These are phyloP conservation scores for Neodiprion virginianus DNA, from an alignment of 1,140 invertebrate species.

Conservation along the genomic window DNA sequence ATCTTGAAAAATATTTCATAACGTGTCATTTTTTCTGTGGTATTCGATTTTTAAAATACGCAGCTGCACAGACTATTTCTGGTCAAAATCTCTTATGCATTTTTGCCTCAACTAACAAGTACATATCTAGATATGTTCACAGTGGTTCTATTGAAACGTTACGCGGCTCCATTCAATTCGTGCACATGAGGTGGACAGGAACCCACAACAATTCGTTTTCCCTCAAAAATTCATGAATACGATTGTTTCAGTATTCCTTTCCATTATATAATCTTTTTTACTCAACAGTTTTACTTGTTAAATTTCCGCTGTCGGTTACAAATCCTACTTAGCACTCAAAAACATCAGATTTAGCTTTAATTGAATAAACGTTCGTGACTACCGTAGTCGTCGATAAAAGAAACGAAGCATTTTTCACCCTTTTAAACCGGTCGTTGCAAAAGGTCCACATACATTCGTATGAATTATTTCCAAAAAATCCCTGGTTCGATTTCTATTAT, in stretches of 20 bases:
- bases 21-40: conserved; percentile 34
- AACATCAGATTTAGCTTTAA: conserved; percentile 21
- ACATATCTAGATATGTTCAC: conserved; percentile 35
- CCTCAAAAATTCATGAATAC: conserved; percentile 30
- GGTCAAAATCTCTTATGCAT: conserved; percentile 32
- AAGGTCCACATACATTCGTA: conserved; percentile 45
- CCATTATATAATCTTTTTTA: conserved; percentile 39
- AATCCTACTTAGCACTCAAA: conserved; percentile 21
- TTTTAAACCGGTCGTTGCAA: conserved; percentile 28
- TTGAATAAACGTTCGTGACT: conserved; percentile 21
- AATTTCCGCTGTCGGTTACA: conserved; percentile 29
- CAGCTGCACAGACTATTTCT: conserved; percentile 34
- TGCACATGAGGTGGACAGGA: conserved; percentile 32
- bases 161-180: conserved; percentile 34
- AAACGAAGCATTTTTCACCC: conserved; percentile 29
- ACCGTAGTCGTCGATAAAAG: conserved; percentile 33
- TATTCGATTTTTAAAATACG: conserved; percentile 38
- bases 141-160: conserved; percentile 32
- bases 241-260: conserved; percentile 35
- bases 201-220: conserved; percentile 29
- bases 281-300: conserved; percentile 36
- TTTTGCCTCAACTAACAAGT: conserved; percentile 35
- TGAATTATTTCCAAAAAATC: conserved; percentile 37
- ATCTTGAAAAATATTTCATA: conserved; percentile 35
- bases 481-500: conserved; percentile 14